Percentiles rank a stretch among this genome's conserved stretches.
phyloP scores from a whole-genome alignment of 2,113 vertebrate genomes.

The Arenaria interpres region DNA sequence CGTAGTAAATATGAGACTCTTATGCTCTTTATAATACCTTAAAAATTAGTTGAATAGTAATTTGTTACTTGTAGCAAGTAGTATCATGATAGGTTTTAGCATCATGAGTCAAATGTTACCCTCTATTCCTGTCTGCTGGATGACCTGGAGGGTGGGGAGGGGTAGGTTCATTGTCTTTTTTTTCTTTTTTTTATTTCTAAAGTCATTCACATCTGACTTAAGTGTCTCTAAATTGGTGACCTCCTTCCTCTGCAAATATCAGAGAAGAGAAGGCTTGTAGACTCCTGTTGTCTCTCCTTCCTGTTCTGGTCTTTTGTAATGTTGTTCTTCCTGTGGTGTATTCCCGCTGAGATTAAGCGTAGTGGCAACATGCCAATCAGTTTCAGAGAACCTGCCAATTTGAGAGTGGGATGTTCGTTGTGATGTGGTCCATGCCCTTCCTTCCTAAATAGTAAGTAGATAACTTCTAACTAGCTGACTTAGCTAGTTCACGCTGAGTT shows the following conservation, averaged over 20 bases:
- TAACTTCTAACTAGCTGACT: conserved; percentile 32
- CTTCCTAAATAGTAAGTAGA: conserved; percentile 25
- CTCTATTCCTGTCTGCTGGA: neutral
- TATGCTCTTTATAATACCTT: neutral
- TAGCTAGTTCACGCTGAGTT: conserved; percentile 4
- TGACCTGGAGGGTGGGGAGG: neutral
- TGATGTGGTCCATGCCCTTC: conserved; percentile 24
- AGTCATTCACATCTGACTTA: neutral
- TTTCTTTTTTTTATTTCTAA: neutral
- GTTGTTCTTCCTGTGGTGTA: neutral
- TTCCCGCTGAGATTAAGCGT: neutral
- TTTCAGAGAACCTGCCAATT: conserved; percentile 17
- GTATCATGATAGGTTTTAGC: neutral
- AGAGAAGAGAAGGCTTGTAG: neutral
- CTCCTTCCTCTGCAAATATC: neutral
- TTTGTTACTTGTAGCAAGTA: neutral
- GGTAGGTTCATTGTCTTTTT: neutral
- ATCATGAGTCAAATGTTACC: neutral
- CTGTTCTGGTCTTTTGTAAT: neutral
- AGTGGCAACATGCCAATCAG: conserved; percentile 20
- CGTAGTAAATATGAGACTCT: neutral
- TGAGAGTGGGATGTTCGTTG: neutral
- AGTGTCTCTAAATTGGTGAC: neutral
- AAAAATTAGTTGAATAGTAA: neutral
- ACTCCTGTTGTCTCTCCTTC: neutral